A percentile compares a stretch with the other conserved stretches of the same genome.
Evolutionary conservation across 2,113 vertebrate species (phyloP).

Genomic region (Poecile atricapillus): DNA sequence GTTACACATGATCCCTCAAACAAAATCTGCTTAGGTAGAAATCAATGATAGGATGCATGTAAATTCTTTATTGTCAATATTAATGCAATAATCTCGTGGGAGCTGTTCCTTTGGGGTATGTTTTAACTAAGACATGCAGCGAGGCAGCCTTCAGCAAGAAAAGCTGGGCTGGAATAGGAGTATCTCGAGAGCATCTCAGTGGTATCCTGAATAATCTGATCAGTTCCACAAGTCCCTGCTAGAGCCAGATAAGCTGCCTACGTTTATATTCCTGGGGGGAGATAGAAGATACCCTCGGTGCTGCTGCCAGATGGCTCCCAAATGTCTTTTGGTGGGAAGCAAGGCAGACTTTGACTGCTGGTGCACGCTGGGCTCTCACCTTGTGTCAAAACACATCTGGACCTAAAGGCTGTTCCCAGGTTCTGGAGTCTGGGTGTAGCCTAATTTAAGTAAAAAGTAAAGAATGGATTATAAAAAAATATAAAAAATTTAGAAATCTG

Average conservation of each 20-base stretch:
- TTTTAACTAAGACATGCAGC: not conserved
- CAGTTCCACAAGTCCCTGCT: not conserved
- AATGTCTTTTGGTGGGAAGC: not conserved
- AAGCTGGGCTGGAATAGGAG: not conserved
- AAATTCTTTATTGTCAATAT: not conserved
- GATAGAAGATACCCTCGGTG: not conserved
- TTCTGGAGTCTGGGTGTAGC: not conserved
- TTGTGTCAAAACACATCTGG: not conserved
- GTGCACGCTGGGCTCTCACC: accelerated
- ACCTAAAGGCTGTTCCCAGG: not conserved
- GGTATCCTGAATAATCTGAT: not conserved
- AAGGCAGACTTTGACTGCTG: not conserved
- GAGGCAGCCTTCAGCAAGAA: not conserved
- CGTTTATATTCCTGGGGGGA: not conserved
- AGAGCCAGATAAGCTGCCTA: not conserved
- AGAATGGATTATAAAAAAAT: not conserved
- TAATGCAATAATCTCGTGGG: not conserved
- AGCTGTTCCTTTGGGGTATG: not conserved
- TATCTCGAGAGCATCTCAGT: not conserved
- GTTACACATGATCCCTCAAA: not conserved
- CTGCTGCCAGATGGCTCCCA: not conserved
- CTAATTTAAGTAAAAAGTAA: not conserved
- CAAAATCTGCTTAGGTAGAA: not conserved
- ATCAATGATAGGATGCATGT: not conserved
- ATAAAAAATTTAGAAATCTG: not conserved